Evolutionary conservation across 1,140 invertebrate species (phyloP), one percentile per base, ranked within the genome.

Genomic region (Wasmannia auropunctata): DNA sequence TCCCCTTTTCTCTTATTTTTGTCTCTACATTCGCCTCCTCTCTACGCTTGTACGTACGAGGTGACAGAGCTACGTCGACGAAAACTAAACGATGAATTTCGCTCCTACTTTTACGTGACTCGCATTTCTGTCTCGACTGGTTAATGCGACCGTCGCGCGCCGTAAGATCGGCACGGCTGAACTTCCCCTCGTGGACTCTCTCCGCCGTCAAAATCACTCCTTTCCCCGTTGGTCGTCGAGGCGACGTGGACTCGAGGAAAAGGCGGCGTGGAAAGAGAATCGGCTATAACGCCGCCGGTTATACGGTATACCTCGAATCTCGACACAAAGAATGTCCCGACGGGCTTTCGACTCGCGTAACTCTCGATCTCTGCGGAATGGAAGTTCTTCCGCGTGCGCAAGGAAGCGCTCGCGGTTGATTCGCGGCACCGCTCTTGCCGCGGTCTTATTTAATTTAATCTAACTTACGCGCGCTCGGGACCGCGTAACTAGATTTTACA

Each of bases 81-180:
- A 84, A 87, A 90, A 85, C 85, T 90, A 90, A 90, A 89, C 88
- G 88, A 89, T 88, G 88, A 90, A 90, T 90, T 85, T 86, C 85
- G 83, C 46, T 86, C 58, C 25, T 58, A 19, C 22, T 80, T 22
- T 60, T 85, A 90, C 88, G 88, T 89, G 88, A 87, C 85, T 90
- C 79, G 88, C 88, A 87, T 90, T 80, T 67, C 67, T 34, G 51
- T 67, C 8, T 37, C n/a, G 58, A 43, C 16, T 37, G 40, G 79
- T 86, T 90, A 90, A 90, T 87, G 85, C 72, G 88, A 37, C 67
- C 80, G 46, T 46, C 77, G 49, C 86, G 63, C 80, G 46, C 54
- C 77, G 49, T 88, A 72, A 75, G 77, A 86, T 46, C 87, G 81
- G 72, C 58, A 51, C 60, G 58, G 8, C 37, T 67, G 75, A 80